A percentile compares a stretch with the other conserved stretches of the same genome.
Evolutionary conservation across 1,140 invertebrate species (phyloP).

Genomic region (Saccostrea cuccullata): DNA sequence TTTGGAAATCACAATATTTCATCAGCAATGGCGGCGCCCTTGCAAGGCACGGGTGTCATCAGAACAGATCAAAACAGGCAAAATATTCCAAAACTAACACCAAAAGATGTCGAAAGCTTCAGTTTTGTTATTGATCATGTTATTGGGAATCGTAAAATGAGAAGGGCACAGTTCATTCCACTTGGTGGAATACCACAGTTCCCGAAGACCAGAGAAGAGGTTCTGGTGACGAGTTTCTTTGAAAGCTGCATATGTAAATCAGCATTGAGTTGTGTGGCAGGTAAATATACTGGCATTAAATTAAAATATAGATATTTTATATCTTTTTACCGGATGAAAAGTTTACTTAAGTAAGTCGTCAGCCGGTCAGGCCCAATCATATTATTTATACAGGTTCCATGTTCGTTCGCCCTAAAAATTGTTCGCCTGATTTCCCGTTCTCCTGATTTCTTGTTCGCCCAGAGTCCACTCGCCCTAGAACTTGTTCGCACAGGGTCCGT

Average conservation of each 20-base stretch:
- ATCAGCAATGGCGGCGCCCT: slow-evolving; percentile 62
- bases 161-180: slow-evolving; percentile 51
- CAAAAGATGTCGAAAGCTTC: slow-evolving; percentile 62
- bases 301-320: no score
- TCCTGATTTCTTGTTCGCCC: no score
- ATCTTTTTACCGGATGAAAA: no score
- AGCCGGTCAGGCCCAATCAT: no score
- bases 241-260: slow-evolving; percentile 97
- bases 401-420: no score
- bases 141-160: slow-evolving; percentile 61
- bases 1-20: background rate
- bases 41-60: slow-evolving; percentile 19
- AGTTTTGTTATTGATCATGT: slow-evolving; percentile 66
- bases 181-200: slow-evolving; percentile 60
- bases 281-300: slow-evolving; percentile 79
- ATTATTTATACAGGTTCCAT: no score
- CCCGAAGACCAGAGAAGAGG: slow-evolving; percentile 70
- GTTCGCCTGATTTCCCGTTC: no score
- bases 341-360: no score
- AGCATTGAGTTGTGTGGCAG: slow-evolving; percentile 91
- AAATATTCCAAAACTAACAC: slow-evolving; percentile 47
- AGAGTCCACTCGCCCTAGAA: no score
- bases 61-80: slow-evolving; percentile 17
- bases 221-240: slow-evolving; percentile 86
- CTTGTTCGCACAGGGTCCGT: no score